A percentile compares a stretch with the other conserved stretches of the same genome.
Conservation (phyloP, 2,888 invertebrate genomes). For the Bombylius discolor region DNA sequence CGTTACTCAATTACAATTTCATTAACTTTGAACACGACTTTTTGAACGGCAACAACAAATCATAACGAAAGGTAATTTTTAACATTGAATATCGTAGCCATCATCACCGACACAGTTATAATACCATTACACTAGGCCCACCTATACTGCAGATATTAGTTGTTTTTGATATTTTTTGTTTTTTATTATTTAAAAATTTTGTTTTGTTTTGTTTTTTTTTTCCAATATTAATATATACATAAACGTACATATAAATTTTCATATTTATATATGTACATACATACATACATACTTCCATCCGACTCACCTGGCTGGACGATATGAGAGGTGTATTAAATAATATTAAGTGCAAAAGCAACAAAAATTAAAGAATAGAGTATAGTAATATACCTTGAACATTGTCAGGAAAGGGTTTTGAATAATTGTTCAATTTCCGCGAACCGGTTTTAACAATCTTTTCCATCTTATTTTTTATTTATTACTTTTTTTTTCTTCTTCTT, state of each 20-base stretch:
- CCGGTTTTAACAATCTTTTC: slow-evolving; percentile 2
- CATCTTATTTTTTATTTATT: neutral
- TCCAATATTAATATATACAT: too few species aligned
- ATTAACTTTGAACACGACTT: slow-evolving; percentile 38
- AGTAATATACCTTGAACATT: slow-evolving; percentile 1
- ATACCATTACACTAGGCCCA: neutral
- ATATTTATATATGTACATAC: neutral
- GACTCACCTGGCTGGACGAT: slow-evolving; percentile 5
- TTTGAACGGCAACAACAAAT: slow-evolving; percentile 36
- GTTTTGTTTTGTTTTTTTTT: too few species aligned
- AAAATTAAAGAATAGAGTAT: neutral
- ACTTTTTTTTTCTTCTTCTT: neutral
- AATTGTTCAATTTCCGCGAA: slow-evolving; percentile 14
- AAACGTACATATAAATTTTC: too few species aligned
- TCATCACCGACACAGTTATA: slow-evolving; percentile 4
- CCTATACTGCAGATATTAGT: neutral
- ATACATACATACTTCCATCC: neutral
- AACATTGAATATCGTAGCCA: slow-evolving; percentile 4
- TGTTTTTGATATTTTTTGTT: neutral
- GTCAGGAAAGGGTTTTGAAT: slow-evolving; percentile 12
- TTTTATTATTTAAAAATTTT: too few species aligned
- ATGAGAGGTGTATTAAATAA: slow-evolving; percentile 6
- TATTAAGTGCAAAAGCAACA: neutral
- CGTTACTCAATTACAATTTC: slow-evolving; percentile 38
- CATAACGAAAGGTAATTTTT: slow-evolving; percentile 26